Percentiles rank a stretch among this genome's conserved stretches.
These are phyloP conservation scores for Neosilurus hyrtlii DNA, from an alignment of 2,797 vertebrate genomes.

Conservation along the genomic window DNA sequence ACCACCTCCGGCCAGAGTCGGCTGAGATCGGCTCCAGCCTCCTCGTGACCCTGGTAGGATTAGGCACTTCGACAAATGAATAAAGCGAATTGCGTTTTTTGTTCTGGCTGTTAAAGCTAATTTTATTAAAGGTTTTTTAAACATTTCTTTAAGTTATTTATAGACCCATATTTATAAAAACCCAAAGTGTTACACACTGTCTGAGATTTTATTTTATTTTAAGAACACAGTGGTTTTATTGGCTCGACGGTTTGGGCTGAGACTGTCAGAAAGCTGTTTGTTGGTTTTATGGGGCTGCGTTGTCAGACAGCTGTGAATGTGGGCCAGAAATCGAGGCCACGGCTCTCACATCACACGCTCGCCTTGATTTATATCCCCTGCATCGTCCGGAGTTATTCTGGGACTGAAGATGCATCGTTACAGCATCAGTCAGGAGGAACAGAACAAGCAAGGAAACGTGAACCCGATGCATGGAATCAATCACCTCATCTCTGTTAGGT, in stretches of 20 bases:
- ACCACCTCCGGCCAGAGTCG: too few relatives aligned
- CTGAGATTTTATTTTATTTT: not conserved
- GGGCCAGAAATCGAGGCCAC: constrained; percentile 73
- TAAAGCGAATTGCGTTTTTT: too few relatives aligned
- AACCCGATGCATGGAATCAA: not conserved
- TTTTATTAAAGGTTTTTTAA: too few relatives aligned
- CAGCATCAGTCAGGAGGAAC: not conserved
- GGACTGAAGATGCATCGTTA: constrained; percentile 53
- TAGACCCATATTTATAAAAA: not conserved
- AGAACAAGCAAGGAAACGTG: not conserved
- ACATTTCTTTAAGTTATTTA: not conserved
- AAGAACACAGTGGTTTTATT: not conserved
- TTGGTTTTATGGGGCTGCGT: constrained; percentile 54
- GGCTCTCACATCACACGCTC: constrained; percentile 48
- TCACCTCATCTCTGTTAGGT: not conserved
- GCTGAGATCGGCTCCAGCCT: too few relatives aligned
- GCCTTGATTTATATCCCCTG: constrained; percentile 67
- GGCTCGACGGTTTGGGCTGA: not conserved
- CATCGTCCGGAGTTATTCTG: constrained; percentile 60
- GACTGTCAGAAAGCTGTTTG: constrained; percentile 52
- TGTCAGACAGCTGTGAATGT: constrained; percentile 57
- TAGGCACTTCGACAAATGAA: too few relatives aligned
- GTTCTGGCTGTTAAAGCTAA: too few relatives aligned
- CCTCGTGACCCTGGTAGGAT: too few relatives aligned
- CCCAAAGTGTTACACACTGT: not conserved